A percentile compares a stretch with the other conserved stretches of the same genome.
Conservation (phyloP, 2,797 vertebrate species). For the Chelonia mydas region DNA sequence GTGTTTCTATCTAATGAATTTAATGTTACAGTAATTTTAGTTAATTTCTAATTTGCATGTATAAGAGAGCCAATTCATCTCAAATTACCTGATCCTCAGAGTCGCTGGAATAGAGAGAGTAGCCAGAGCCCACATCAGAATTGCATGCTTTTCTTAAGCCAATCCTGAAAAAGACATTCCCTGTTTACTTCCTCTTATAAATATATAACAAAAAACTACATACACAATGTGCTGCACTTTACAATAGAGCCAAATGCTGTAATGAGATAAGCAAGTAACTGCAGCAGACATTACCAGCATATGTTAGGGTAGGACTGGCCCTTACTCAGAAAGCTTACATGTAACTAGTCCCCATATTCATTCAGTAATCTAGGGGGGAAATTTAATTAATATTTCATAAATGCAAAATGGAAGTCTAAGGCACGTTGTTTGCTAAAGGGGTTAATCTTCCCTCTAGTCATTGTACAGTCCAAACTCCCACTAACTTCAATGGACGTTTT, state of each 20-base stretch:
- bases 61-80: background rate
- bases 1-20: background rate
- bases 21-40: background rate
- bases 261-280: background rate
- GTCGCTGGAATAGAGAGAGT: slow-evolving; percentile 86
- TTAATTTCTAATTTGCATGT: background rate
- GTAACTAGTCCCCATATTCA: accelerated
- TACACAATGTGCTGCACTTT: background rate
- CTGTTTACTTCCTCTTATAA: background rate
- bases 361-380: background rate
- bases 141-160: slow-evolving; percentile 68
- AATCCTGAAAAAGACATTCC: slow-evolving; percentile 72
- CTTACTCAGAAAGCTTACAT: background rate
- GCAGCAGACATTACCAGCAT: background rate
- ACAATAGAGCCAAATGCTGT: background rate
- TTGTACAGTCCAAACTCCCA: background rate
- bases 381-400: background rate
- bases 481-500: background rate
- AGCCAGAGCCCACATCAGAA: slow-evolving; percentile 76
- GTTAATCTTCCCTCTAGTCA: background rate
- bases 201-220: background rate
- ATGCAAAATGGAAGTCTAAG: accelerated
- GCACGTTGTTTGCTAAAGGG: background rate
- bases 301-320: background rate
- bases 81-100: slow-evolving; percentile 89